A percentile compares a stretch with the other conserved stretches of the same genome.
These are phyloP conservation scores for Mustela nigripes DNA, from an alignment of 2,113 vertebrate genomes.

Conservation along the genomic window DNA sequence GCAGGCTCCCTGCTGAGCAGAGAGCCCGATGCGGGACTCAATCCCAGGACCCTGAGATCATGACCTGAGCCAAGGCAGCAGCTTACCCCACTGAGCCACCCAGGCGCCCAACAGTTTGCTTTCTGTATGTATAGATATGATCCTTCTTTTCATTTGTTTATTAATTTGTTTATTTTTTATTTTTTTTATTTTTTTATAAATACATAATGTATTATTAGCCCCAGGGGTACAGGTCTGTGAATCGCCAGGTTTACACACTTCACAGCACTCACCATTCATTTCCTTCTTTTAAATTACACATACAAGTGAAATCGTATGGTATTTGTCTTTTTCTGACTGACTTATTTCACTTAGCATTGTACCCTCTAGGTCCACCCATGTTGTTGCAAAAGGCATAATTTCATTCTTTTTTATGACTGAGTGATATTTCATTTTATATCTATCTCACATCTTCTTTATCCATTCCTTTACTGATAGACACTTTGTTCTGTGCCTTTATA, in stretches of 20 bases:
- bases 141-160: background rate
- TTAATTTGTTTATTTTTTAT: background rate
- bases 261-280: too few species aligned
- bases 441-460: background rate
- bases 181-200: too few species aligned
- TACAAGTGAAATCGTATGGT: background rate
- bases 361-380: background rate
- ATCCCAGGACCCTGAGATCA: too few species aligned
- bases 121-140: background rate
- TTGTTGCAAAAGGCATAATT: background rate
- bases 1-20: too few species aligned
- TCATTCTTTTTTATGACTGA: background rate
- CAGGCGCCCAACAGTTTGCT: background rate
- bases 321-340: background rate
- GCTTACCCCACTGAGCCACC: too few species aligned
- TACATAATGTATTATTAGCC: too few species aligned
- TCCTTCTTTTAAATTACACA: background rate
- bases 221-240: too few species aligned
- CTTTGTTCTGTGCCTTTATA: background rate
- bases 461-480: background rate
- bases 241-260: too few species aligned
- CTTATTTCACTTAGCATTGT: background rate
- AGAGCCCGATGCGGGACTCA: too few species aligned
- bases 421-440: background rate
- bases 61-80: too few species aligned